Percentiles rank a stretch among this genome's conserved stretches.
phyloP scores from a whole-genome alignment of 2,888 invertebrate species.

The Synanthedon vespiformis region DNA sequence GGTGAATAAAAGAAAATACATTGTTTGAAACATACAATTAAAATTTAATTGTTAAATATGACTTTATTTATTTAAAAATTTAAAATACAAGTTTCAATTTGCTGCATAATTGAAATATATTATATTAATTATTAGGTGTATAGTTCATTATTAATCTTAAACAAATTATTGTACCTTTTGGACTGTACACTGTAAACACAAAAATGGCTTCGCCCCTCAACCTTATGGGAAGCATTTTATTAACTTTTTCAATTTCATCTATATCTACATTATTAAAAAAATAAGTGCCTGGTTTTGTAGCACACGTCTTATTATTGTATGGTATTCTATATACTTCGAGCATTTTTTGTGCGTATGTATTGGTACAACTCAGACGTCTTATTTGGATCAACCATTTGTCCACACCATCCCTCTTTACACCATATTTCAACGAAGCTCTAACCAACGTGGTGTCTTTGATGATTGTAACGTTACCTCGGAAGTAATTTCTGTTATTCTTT shows the following conservation, averaged over 20 bases:
- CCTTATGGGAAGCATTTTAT: not conserved
- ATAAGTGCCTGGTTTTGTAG: not conserved
- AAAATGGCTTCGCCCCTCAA: not conserved
- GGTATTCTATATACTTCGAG: not conserved
- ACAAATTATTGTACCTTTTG: not conserved
- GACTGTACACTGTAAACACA: not conserved
- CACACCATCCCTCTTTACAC: not conserved
- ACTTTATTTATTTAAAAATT: too few relatives aligned
- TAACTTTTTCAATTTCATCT: not conserved
- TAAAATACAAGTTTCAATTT: too few relatives aligned
- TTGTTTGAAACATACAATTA: too few relatives aligned
- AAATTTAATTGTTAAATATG: too few relatives aligned
- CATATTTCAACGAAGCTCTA: not conserved
- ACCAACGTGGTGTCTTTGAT: not conserved
- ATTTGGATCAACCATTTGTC: not conserved
- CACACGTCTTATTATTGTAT: not conserved
- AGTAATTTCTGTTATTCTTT: not conserved
- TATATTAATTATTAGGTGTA: not conserved
- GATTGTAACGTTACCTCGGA: not conserved
- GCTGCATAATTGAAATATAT: too few relatives aligned
- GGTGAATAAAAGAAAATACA: too few relatives aligned
- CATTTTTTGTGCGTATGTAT: not conserved
- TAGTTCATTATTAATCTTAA: not conserved
- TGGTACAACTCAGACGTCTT: not conserved
- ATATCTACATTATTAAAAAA: not conserved